A percentile compares a stretch with the other conserved stretches of the same genome.
These are phyloP conservation scores for Zaprionus obscuricornis DNA, from an alignment of 2,888 invertebrate genomes.

Conservation along the genomic window DNA sequence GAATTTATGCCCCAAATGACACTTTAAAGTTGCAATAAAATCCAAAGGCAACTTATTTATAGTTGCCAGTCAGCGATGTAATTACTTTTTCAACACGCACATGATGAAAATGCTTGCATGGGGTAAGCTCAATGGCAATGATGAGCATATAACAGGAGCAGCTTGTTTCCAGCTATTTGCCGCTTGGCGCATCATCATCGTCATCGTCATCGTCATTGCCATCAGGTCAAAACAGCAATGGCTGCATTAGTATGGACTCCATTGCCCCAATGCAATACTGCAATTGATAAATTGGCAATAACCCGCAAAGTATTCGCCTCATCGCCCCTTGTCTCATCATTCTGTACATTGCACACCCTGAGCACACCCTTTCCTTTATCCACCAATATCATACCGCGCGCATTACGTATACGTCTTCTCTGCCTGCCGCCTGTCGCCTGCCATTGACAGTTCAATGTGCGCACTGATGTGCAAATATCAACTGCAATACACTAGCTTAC, in stretches of 20 bases:
- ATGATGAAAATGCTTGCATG: slow-evolving; percentile 36
- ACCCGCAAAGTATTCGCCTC: background rate
- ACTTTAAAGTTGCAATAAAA: slow-evolving; percentile 78
- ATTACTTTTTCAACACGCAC: slow-evolving; percentile 76
- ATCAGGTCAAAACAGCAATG: slow-evolving; percentile 62
- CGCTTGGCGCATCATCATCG: background rate
- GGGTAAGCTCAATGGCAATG: no score
- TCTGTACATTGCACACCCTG: no score
- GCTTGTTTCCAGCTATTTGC: background rate
- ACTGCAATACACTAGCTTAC: slow-evolving; percentile 67
- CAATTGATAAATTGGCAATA: slow-evolving; percentile 75
- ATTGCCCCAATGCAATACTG: slow-evolving; percentile 47
- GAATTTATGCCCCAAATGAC: slow-evolving; percentile 72
- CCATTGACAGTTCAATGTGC: slow-evolving; percentile 79
- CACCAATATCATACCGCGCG: background rate
- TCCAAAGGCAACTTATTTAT: slow-evolving; percentile 66
- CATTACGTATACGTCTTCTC: background rate
- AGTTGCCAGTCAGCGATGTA: slow-evolving; percentile 69
- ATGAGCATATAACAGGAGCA: background rate
- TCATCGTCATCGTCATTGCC: no score
- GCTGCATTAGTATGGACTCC: slow-evolving; percentile 64
- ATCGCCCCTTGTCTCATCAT: slow-evolving; percentile 4
- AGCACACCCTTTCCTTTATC: slow-evolving; percentile 25
- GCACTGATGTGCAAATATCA: slow-evolving; percentile 77
- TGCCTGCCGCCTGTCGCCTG: slow-evolving; percentile 52